A percentile compares a stretch with the other conserved stretches of the same genome.
These are phyloP conservation scores for Ceyx margarethae DNA, from an alignment of 2,113 vertebrate genomes.

Conservation along the genomic window DNA sequence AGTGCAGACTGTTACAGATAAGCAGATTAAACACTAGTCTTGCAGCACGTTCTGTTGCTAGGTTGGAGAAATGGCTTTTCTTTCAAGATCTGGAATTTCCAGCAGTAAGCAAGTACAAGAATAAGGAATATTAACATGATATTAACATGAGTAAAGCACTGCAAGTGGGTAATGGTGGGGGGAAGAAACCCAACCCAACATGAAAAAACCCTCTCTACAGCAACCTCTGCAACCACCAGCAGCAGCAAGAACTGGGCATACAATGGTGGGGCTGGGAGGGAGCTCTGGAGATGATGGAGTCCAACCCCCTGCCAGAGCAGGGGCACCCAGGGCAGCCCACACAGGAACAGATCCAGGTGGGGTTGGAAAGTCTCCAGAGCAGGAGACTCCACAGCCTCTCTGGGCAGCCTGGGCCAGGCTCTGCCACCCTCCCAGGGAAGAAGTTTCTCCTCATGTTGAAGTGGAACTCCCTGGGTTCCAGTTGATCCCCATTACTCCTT, in stretches of 20 bases:
- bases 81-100: slow-evolving; percentile 15
- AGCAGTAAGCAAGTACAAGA: slow-evolving; percentile 12
- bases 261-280: too few relatives aligned
- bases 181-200: neutral
- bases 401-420: too few relatives aligned
- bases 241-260: neutral
- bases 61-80: slow-evolving; percentile 23
- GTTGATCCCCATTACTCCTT: too few relatives aligned
- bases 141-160: neutral
- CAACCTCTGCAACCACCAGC: neutral
- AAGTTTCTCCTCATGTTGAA: too few relatives aligned
- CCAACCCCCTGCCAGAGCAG: too few relatives aligned
- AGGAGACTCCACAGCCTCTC: too few relatives aligned
- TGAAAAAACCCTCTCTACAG: neutral
- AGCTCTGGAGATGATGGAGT: too few relatives aligned
- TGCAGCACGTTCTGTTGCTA: slow-evolving; percentile 28
- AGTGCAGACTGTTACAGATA: slow-evolving; percentile 52
- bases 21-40: slow-evolving; percentile 58
- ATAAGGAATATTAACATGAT: neutral
- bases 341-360: too few relatives aligned
- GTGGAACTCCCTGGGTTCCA: too few relatives aligned
- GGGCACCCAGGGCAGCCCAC: too few relatives aligned
- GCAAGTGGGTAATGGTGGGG: neutral
- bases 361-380: too few relatives aligned
- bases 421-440: too few relatives aligned